These are phyloP conservation scores for Lipophrys pholis DNA, from an alignment of 2,113 vertebrate species.

Conservation along the genomic window DNA sequence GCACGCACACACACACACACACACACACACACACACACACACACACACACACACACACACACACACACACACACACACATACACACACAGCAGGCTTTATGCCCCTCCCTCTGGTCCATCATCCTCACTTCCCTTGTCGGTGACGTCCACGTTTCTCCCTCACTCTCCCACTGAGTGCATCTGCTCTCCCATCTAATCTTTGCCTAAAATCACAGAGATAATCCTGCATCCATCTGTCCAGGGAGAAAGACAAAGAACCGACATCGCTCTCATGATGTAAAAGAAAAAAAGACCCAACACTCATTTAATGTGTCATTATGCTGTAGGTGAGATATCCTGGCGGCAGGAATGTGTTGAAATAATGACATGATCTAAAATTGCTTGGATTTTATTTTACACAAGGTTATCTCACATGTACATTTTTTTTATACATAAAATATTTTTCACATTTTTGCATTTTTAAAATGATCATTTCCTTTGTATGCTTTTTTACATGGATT, in stretches of 20 bases:
- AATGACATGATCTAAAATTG: constrained; percentile 48
- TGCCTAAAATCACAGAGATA: constrained; percentile 85
- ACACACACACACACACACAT: no score
- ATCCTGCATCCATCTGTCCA: constrained; percentile 84
- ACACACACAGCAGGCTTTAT: background rate
- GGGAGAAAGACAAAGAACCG: constrained; percentile 47
- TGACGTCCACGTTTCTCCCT: constrained; percentile 66
- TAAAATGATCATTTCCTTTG: constrained; percentile 32
- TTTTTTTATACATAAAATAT: constrained; percentile 70
- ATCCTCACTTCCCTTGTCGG: constrained; percentile 41
- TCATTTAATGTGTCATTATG: constrained; percentile 36
- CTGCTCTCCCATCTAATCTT: constrained; percentile 84
- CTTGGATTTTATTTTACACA: constrained; percentile 81
- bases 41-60: no score
- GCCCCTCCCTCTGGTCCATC: constrained; percentile 44
- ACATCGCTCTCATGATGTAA: constrained; percentile 46
- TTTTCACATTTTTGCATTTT: constrained; percentile 58
- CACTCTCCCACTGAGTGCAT: constrained; percentile 84
- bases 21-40: no score
- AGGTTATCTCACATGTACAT: constrained; percentile 80
- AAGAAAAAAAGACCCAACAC: constrained; percentile 14
- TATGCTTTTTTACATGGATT: constrained; percentile 46
- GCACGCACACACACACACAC: no score
- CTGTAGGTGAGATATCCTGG: constrained; percentile 24
- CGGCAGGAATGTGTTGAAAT: constrained; percentile 30